These are phyloP conservation scores for Catocala fraxini DNA, from an alignment of 2,888 invertebrate genomes.

Conservation along the genomic window DNA sequence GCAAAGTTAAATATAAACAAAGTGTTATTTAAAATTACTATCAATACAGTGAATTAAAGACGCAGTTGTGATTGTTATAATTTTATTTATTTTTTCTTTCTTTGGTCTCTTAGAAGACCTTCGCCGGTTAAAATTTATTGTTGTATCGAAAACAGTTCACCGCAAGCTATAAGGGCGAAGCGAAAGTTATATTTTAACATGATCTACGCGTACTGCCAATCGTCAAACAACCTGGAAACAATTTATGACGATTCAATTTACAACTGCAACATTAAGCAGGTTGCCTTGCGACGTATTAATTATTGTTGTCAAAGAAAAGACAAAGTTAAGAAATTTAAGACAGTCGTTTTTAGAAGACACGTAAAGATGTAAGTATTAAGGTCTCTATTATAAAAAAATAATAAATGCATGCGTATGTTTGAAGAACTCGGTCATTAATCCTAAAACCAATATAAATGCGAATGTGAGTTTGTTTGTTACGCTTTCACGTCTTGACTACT, in stretches of 20 bases:
- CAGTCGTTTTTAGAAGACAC: slow-evolving; percentile 69
- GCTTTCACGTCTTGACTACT: no score
- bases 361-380: slow-evolving; percentile 77
- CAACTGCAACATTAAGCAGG: slow-evolving; percentile 56
- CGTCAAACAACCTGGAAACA: slow-evolving; percentile 61
- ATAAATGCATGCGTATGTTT: no score
- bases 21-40: slow-evolving; percentile 2
- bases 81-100: slow-evolving; percentile 38
- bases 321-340: slow-evolving; percentile 77
- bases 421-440: no score
- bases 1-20: slow-evolving; percentile 8
- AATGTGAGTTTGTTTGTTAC: no score
- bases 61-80: slow-evolving; percentile 28
- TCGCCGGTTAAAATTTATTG: slow-evolving; percentile 42
- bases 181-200: slow-evolving; percentile 61
- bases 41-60: slow-evolving; percentile 8
- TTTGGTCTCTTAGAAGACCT: slow-evolving; percentile 75
- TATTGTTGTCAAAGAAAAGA: slow-evolving; percentile 71
- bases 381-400: no score
- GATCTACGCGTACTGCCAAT: slow-evolving; percentile 70
- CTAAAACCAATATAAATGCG: no score
- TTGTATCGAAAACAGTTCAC: slow-evolving; percentile 24
- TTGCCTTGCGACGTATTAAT: slow-evolving; percentile 66
- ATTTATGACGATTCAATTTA: slow-evolving; percentile 56
- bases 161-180: slow-evolving; percentile 35